Evolutionary conservation across 2,113 vertebrate genomes (phyloP).

Genomic region (Ceyx cyanopectus): DNA sequence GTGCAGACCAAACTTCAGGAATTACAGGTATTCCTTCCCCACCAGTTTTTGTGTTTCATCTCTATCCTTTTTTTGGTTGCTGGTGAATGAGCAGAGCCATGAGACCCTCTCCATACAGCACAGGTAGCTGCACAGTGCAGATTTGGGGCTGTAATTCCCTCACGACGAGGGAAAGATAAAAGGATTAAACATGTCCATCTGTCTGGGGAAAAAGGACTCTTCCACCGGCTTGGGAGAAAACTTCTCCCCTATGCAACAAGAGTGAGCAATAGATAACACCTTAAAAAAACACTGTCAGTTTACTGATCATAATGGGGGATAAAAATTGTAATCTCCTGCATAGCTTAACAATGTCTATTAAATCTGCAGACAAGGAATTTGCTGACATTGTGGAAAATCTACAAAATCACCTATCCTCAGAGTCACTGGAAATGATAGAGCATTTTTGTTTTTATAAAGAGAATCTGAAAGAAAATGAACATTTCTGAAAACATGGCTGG

Average conservation of each 20-base stretch:
- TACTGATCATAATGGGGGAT: not conserved
- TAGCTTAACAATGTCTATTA: not conserved
- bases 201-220: not conserved
- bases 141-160: not conserved
- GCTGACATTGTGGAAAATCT: conserved; percentile 46
- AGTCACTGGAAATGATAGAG: conserved; percentile 14
- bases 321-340: conserved; percentile 30
- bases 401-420: conserved; percentile 31
- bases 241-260: not conserved
- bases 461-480: conserved; percentile 59
- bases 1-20: not conserved
- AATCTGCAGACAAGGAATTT: conserved; percentile 49
- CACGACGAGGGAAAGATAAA: not conserved
- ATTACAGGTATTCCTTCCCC: not conserved
- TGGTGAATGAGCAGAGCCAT: not conserved
- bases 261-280: not conserved
- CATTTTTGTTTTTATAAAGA: conserved; percentile 52
- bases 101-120: fast-evolving
- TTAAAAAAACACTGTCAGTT: not conserved
- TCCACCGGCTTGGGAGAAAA: not conserved
- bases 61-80: not conserved
- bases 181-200: not conserved
- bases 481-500: conserved; percentile 56
- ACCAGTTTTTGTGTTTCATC: not conserved
- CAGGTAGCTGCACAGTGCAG: not conserved